Evolutionary conservation across 2,113 vertebrate species (phyloP).

Genomic region (Bubo bubo): DNA sequence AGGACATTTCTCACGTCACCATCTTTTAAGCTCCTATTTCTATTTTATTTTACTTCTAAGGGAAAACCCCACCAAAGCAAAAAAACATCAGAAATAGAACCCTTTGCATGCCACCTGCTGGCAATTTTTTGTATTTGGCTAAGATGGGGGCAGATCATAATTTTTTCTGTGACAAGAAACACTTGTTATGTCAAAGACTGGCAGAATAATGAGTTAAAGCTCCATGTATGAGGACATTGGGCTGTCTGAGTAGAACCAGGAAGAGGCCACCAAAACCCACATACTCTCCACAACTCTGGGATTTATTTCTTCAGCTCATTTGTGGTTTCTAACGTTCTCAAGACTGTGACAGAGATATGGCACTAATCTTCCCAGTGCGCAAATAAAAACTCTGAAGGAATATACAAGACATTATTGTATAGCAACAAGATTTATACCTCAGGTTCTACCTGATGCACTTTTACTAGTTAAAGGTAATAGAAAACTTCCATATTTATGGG

Average conservation of each 20-base stretch:
- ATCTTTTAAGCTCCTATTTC: background rate
- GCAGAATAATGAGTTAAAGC: background rate
- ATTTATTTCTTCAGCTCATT: background rate
- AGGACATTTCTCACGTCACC: background rate
- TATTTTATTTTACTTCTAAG: background rate
- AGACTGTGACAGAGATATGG: background rate
- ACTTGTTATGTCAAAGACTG: background rate
- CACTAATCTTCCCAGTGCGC: background rate
- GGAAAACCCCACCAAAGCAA: background rate
- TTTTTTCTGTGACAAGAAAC: background rate
- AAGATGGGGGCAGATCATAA: background rate
- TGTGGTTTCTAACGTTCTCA: background rate
- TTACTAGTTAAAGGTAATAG: background rate
- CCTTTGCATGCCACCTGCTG: constrained; percentile 72
- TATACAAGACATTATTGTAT: too few species aligned
- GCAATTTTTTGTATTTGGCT: constrained; percentile 24
- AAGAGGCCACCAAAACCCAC: background rate
- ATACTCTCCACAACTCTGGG: background rate
- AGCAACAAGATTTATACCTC: background rate
- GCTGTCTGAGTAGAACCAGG: background rate
- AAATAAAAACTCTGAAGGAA: background rate
- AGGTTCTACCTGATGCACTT: background rate
- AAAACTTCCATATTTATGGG: background rate
- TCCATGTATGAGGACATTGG: accelerated
- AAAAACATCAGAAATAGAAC: background rate